A percentile compares a stretch with the other conserved stretches of the same genome.
Conservation (phyloP, 1,140 invertebrate genomes). For the Nebria ingens region DNA sequence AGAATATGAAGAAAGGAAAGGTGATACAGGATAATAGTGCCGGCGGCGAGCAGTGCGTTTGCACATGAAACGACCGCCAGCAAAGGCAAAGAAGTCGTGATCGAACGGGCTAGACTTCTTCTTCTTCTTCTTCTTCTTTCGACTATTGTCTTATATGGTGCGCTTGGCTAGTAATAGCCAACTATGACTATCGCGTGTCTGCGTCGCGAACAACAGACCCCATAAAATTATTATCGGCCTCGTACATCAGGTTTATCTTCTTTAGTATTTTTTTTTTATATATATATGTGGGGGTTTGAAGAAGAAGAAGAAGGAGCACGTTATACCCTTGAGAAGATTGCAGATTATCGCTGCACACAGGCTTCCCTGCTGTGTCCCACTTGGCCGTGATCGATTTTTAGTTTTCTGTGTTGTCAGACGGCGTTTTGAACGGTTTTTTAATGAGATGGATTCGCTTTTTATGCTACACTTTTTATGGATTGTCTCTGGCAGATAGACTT, state of each 20-base stretch:
- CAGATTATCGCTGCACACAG: conserved; percentile 1
- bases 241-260: conserved; percentile 6
- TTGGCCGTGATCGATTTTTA: conserved; percentile 6
- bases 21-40: not conserved
- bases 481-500: not conserved
- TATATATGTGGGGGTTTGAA: not conserved
- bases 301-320: not conserved
- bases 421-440: conserved; percentile 2
- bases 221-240: conserved; percentile 9
- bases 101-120: not conserved
- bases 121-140: not conserved
- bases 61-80: no score
- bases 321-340: conserved; percentile 6
- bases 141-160: not conserved
- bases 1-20: not conserved
- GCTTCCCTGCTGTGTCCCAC: conserved; percentile 6
- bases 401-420: not conserved
- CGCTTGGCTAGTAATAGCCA: not conserved
- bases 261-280: conserved; percentile 10
- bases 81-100: no score
- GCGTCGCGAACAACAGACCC: conserved; percentile 3
- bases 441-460: conserved; percentile 7
- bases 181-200: conserved; percentile 6
- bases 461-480: not conserved
- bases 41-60: no score